Conservation (phyloP, 2,888 invertebrate genomes). For the Epiblema foenella region DNA sequence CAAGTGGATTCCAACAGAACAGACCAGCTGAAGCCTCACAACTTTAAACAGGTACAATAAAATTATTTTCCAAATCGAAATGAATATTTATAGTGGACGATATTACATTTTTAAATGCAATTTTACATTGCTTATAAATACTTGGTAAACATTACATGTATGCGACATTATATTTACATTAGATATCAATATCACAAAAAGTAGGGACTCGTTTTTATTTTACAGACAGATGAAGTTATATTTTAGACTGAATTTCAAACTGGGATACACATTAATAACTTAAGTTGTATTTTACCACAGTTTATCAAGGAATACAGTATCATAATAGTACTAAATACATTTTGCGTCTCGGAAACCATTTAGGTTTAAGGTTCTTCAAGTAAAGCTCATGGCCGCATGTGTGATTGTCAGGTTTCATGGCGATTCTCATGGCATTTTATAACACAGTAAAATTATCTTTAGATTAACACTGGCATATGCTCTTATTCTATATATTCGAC, state of each 20-base stretch:
- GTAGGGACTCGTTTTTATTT: slow-evolving; percentile 35
- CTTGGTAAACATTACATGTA: slow-evolving; percentile 39
- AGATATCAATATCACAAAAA: slow-evolving; percentile 41
- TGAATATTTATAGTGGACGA: slow-evolving; percentile 36
- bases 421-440: too few species aligned
- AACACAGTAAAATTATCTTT: too few species aligned
- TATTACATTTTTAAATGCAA: slow-evolving; percentile 42
- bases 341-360: slow-evolving; percentile 3
- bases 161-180: slow-evolving; percentile 37
- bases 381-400: not conserved
- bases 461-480: too few species aligned
- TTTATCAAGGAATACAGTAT: slow-evolving; percentile 14
- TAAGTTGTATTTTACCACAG: slow-evolving; percentile 21
- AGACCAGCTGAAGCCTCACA: slow-evolving; percentile 26
- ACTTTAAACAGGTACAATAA: slow-evolving; percentile 35
- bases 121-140: slow-evolving; percentile 38
- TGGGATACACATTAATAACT: not conserved
- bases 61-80: slow-evolving; percentile 25
- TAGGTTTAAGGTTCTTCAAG: not conserved
- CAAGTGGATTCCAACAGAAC: not conserved
- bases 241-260: not conserved
- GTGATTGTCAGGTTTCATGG: not conserved
- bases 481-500: too few species aligned
- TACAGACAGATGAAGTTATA: slow-evolving; percentile 20
- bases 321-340: slow-evolving; percentile 16